These are phyloP conservation scores for Sisor rabdophorus DNA, from an alignment of 2,113 vertebrate species.

Conservation along the genomic window DNA sequence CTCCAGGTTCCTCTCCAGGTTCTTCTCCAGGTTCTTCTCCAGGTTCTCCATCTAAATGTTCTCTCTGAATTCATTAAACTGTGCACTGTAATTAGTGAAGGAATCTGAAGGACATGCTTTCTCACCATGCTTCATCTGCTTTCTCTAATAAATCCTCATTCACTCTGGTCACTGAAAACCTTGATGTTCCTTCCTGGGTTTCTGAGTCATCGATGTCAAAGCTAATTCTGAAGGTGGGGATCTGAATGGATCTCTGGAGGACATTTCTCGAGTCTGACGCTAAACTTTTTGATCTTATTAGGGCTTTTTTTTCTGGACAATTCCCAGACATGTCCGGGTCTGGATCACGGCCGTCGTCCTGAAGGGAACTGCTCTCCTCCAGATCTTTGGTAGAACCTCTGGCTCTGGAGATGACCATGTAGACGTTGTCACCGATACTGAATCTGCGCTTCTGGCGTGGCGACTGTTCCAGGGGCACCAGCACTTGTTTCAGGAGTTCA, in stretches of 20 bases:
- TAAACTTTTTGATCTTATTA: not conserved
- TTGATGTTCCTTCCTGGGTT: constrained; percentile 11
- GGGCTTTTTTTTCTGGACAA: constrained; percentile 49
- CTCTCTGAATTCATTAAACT: not conserved
- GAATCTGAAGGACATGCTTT: not conserved
- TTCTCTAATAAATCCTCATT: constrained; percentile 27
- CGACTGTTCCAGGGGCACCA: constrained; percentile 62
- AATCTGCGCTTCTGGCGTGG: constrained; percentile 59
- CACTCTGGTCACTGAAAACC: constrained; percentile 45
- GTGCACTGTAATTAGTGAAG: not conserved
- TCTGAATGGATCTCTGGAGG: not conserved
- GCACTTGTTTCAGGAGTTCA: constrained; percentile 58
- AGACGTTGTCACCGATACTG: constrained; percentile 72
- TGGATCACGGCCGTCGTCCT: constrained; percentile 40
- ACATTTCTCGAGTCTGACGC: not conserved
- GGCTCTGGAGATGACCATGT: constrained; percentile 61
- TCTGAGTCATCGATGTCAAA: not conserved
- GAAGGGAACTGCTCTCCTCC: constrained; percentile 21
- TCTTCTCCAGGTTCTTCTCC: not conserved
- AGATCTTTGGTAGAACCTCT: constrained; percentile 61
- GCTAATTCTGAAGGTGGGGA: constrained; percentile 5
- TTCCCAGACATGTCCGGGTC: constrained; percentile 62
- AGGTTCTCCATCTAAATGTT: not conserved
- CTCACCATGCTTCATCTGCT: constrained; percentile 27
- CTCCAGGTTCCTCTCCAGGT: not conserved